A percentile compares a stretch with the other conserved stretches of the same genome.
Evolutionary conservation across 2,888 invertebrate species (phyloP).

Genomic region (Rhaphigaster nebulosa): DNA sequence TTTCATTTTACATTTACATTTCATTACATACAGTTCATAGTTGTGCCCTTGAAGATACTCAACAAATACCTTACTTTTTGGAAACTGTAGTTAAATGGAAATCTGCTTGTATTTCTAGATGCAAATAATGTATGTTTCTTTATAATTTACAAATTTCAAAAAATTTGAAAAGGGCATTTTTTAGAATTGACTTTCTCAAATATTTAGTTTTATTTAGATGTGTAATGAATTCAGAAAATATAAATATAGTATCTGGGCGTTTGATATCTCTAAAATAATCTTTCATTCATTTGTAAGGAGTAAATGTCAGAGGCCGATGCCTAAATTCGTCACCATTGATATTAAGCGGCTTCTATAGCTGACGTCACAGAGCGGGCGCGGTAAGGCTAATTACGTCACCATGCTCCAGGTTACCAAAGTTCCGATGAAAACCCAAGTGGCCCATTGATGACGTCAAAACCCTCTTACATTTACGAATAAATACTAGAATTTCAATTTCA

Average conservation of each 20-base stretch:
- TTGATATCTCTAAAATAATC: background rate
- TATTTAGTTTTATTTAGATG: no score
- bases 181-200: no score
- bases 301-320: background rate
- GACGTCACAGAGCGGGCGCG: background rate
- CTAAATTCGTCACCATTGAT: background rate
- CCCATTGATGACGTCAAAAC: background rate
- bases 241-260: background rate
- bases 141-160: no score
- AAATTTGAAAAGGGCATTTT: no score
- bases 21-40: no score
- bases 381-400: background rate
- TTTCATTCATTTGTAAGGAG: background rate
- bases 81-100: no score
- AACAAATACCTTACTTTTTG: no score
- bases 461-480: background rate
- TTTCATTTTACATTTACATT: no score
- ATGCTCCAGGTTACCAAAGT: background rate
- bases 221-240: no score
- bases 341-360: background rate
- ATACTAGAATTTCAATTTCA: background rate
- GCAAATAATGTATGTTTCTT: no score
- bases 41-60: no score
- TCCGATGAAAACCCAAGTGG: background rate
- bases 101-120: no score